Base-by-base conservation (phyloP, 2,888 invertebrate species). In the Orthosia incerta region DNA sequence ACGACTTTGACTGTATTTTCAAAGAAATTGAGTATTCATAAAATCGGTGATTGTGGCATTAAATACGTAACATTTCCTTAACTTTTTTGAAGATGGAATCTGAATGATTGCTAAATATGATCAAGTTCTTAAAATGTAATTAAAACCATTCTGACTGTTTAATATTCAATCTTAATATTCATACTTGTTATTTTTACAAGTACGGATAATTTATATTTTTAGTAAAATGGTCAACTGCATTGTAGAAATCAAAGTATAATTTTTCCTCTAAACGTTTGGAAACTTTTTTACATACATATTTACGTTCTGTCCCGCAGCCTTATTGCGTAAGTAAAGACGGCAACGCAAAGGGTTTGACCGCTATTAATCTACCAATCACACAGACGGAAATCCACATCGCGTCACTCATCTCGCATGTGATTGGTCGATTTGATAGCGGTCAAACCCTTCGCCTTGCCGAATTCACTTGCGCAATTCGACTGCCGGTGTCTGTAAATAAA, bases 21-120 rank as follows among this genome's bases (percentile, higher is more conserved):
- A 5, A 15, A 55, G 71, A 84, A 61, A 81, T 63, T 84, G 68
- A 84, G 71, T 20, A 74, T 71, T 80, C 59, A 61, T 31, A 31
- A 31, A 20, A 31, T 26, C 1, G 16, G n/a, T 62, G 56, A 9
- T 18, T n/a, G 39, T 0, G 50, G 16, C 39, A 3, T 39, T 39
- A 20, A 73, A 20, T 11, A 18, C 0, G 2, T 18, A n/a, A 26
- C 2, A 56, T 23, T 73, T 15, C 12, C 1, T 3, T 9, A 15
- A n/a, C 4, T 51, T 51, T n/a, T n/a, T 12, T 12, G n/a, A n/a
- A 51, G 1, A 9, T 9, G n/a, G 0, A 51, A 51, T 50, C 9
- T 50, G 51, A n/a, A 12, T 51, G 9, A n/a, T n/a, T 51, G 51
- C 9, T 50, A n/a, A 50, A 18, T 50, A 7, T 7, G 50, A 50